A percentile compares a stretch with the other conserved stretches of the same genome.
These are phyloP conservation scores for Chaetorhynchus papuensis DNA, from an alignment of 2,113 vertebrate species.

Conservation along the genomic window DNA sequence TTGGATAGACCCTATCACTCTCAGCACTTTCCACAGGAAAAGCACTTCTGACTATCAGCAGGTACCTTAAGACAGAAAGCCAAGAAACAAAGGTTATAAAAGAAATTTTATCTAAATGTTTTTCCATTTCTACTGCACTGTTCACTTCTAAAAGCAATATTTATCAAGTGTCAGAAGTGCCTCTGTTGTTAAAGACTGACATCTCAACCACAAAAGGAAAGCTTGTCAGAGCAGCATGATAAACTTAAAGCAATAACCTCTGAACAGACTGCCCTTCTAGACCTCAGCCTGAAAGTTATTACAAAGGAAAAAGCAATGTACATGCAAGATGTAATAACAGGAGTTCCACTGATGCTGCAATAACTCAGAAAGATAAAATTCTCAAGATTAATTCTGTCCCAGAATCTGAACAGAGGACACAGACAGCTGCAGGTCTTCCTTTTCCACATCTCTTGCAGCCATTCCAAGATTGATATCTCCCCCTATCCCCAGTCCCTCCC, in stretches of 20 bases:
- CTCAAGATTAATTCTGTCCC: background rate
- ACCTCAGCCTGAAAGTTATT: background rate
- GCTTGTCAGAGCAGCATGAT: background rate
- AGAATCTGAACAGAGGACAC: background rate
- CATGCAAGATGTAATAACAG: background rate
- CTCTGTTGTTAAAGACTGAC: background rate
- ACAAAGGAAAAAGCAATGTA: background rate
- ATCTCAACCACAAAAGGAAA: slow-evolving; percentile 13
- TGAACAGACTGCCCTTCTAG: background rate
- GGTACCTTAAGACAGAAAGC: background rate
- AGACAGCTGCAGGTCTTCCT: background rate
- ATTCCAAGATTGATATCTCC: background rate
- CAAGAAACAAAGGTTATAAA: background rate
- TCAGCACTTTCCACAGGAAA: background rate
- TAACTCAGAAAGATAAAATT: background rate
- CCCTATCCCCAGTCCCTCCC: background rate
- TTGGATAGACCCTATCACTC: background rate
- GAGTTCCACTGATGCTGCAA: background rate
- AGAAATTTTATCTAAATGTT: background rate
- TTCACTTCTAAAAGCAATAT: background rate
- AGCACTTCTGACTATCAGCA: background rate
- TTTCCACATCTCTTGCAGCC: background rate
- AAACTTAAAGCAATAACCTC: background rate
- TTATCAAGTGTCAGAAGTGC: slow-evolving; percentile 28
- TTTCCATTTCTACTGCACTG: background rate